Conservation (phyloP, 2,113 vertebrate species). For the Rhombomys opimus region DNA sequence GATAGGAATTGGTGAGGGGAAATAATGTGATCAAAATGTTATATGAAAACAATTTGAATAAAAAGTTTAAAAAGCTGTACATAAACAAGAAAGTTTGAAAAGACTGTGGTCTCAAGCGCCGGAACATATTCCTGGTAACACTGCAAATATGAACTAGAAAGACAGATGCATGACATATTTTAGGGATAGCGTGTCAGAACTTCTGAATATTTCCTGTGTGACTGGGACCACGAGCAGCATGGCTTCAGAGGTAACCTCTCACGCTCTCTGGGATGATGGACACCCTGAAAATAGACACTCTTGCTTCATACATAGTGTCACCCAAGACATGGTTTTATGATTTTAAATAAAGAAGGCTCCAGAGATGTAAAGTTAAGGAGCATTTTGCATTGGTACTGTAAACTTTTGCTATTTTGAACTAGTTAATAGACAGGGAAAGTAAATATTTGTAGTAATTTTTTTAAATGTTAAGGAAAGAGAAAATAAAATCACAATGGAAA, state of each 20-base stretch:
- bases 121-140: neutral
- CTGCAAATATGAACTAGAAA: neutral
- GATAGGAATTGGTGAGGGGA: neutral
- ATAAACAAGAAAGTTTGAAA: conserved; percentile 37
- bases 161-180: neutral
- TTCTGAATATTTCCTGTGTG: neutral
- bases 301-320: conserved; percentile 29
- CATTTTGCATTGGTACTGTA: conserved; percentile 43
- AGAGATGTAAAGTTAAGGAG: conserved; percentile 27
- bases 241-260: neutral
- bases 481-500: conserved; percentile 7
- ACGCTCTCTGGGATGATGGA: conserved; percentile 20
- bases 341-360: neutral
- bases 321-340: neutral
- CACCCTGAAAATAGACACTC: conserved; percentile 42
- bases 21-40: neutral
- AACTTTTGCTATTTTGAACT: neutral
- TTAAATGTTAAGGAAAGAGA: conserved; percentile 12
- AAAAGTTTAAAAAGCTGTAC: neutral
- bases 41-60: neutral
- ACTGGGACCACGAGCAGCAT: neutral
- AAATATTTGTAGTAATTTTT: neutral
- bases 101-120: neutral
- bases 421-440: conserved; percentile 5
- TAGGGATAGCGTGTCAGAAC: neutral